A percentile compares a stretch with the other conserved stretches of the same genome.
These are phyloP conservation scores for Drosophila repleta DNA, from an alignment of 1,140 invertebrate species.

Conservation along the genomic window DNA sequence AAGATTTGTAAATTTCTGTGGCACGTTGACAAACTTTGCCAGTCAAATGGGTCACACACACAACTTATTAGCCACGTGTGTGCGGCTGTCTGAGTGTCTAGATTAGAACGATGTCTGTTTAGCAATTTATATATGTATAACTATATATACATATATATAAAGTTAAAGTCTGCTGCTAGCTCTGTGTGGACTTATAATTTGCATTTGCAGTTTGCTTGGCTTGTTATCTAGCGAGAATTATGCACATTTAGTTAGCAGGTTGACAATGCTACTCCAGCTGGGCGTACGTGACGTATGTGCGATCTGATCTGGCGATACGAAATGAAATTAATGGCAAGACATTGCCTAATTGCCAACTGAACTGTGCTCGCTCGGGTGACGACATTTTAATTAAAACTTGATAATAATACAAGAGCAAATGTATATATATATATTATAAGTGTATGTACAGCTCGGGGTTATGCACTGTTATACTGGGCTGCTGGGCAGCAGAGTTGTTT, in stretches of 20 bases:
- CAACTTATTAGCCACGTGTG: conserved; percentile 2
- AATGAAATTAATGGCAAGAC: conserved; percentile 71
- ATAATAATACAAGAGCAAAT: conserved; percentile 7
- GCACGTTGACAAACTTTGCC: conserved; percentile 37
- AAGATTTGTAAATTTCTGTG: conserved; percentile 36
- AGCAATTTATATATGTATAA: conserved; percentile 56
- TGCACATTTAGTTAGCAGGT: conserved; percentile 72
- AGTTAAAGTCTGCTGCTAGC: conserved; percentile 15
- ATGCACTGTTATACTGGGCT: not conserved
- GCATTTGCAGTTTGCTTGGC: conserved; percentile 37
- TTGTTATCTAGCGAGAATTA: conserved; percentile 67
- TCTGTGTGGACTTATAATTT: conserved; percentile 55
- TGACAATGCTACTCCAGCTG: conserved; percentile 60
- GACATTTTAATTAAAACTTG: conserved; percentile 81
- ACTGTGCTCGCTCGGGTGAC: conserved; percentile 50
- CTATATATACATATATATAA: not conserved
- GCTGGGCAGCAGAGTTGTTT: not conserved
- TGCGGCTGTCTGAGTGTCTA: not conserved
- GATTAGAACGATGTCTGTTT: conserved; percentile 44
- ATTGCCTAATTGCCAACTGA: conserved; percentile 69
- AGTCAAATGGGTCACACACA: conserved; percentile 38
- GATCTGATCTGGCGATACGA: conserved; percentile 53
- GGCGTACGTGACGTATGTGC: conserved; percentile 52
- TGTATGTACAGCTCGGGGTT: no score
- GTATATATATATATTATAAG: not conserved